Evolutionary conservation across 2,113 vertebrate species (phyloP).

Genomic region (Gymnobelideus leadbeateri): DNA sequence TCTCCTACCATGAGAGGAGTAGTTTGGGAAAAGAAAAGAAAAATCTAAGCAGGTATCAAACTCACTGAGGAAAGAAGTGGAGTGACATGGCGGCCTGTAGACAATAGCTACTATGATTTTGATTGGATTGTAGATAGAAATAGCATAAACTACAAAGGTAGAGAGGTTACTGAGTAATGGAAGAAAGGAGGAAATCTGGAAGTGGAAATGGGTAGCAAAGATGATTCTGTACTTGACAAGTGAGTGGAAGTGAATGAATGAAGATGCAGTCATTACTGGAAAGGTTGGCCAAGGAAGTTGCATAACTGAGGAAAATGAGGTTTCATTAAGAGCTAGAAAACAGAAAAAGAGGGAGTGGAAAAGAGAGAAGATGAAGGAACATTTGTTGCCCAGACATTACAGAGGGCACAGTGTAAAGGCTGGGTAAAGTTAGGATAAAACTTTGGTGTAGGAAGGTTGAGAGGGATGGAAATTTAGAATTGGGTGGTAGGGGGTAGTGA

Average conservation of each 20-base stretch:
- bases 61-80: background rate
- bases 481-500: background rate
- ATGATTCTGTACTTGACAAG: background rate
- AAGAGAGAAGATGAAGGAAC: background rate
- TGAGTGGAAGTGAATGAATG: background rate
- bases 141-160: background rate
- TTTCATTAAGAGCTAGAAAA: background rate
- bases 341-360: background rate
- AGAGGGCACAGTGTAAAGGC: background rate
- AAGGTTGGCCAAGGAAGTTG: background rate
- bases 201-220: background rate
- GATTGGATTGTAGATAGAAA: background rate
- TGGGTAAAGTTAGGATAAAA: background rate
- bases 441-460: background rate
- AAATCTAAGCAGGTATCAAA: background rate
- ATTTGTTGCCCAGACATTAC: background rate
- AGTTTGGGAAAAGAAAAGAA: background rate
- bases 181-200: background rate
- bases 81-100: background rate
- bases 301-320: background rate
- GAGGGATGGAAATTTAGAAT: background rate
- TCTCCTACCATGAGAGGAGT: background rate
- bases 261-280: background rate
- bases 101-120: background rate
- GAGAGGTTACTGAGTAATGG: background rate